Evolutionary conservation across 2,113 vertebrate species (phyloP), one percentile per base, ranked within the genome.

Genomic region (Hystrix cristata): DNA sequence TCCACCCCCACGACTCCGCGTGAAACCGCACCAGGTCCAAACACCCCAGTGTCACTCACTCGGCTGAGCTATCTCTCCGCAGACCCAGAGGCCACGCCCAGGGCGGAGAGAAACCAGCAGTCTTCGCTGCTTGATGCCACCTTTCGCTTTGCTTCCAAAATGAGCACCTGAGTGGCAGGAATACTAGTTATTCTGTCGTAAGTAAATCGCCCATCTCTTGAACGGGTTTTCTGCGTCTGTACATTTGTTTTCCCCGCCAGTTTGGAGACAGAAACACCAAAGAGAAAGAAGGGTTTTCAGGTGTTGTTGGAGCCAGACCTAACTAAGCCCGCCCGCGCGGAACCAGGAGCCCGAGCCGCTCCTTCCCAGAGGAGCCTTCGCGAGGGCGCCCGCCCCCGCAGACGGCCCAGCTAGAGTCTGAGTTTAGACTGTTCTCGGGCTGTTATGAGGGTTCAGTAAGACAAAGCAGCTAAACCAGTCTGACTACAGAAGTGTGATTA

Each of bases 81-180:
- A 2, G 48, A 23, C 9, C 21, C 0, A 1, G 55, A 0, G 46
- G 23, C 55, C 96, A 59, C 87, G 59, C 67, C 31, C 38, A 0
- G 19, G 0, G 13, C 0, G 38, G n/a, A 2, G 2, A 51, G 76
- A 29, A 16, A 23, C n/a, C 15, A n/a, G 65, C 25, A 7, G 9
- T 64, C 74, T 83, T 23, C 19, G n/a, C 46, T 43, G 18, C 18
- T 53, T 19, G 84, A 23, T 31, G 25, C 29, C 60, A 12, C 7
- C 34, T 53, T 53, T 11, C 13, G 3, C 16, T 53, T 67, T 69
- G 5, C 43, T 6, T 12, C 12, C 31, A 84, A 46, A 23, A 29
- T 34, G 23, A n/a, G 53, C 62, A 57, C 29, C 4, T 51, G 5
- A 60, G 7, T 14, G 8, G 43, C 3, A 67, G 21, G 11, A 62